Conservation (phyloP, 2,113 vertebrate genomes). For the Nymphicus hollandicus region DNA sequence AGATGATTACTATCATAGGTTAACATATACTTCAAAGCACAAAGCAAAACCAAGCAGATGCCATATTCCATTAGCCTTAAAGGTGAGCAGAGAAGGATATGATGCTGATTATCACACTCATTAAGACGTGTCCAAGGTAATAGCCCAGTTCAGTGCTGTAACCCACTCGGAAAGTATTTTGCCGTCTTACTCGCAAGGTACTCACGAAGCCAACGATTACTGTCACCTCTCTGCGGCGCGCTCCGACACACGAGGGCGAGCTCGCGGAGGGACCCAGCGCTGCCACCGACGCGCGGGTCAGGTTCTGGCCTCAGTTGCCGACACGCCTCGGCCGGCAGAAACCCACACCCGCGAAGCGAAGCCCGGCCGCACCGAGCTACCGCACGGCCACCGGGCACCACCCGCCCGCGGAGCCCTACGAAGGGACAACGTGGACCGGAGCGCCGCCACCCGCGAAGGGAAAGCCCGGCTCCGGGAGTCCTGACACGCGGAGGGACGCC, state of each 20-base stretch:
- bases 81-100: not conserved
- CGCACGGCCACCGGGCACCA: not conserved
- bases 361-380: not conserved
- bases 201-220: not conserved
- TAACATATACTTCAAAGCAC: not conserved
- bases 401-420: not conserved
- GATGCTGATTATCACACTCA: not conserved
- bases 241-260: not conserved
- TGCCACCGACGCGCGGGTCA: rapidly evolving
- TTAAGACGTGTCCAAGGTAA: not conserved
- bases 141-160: not conserved
- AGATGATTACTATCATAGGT: not conserved
- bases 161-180: not conserved
- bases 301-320: not conserved
- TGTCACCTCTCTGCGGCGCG: not conserved
- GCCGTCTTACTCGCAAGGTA: not conserved
- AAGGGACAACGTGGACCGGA: not conserved
- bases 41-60: not conserved
- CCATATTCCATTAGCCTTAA: not conserved
- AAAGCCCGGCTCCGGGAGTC: not conserved
- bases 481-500: not conserved
- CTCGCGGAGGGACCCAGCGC: rapidly evolving
- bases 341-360: not conserved
- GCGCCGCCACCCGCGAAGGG: not conserved
- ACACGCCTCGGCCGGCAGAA: not conserved